Evolutionary conservation across 2,888 invertebrate genomes (phyloP), one percentile per base, ranked within the genome.

Genomic region (Selenia dentaria): DNA sequence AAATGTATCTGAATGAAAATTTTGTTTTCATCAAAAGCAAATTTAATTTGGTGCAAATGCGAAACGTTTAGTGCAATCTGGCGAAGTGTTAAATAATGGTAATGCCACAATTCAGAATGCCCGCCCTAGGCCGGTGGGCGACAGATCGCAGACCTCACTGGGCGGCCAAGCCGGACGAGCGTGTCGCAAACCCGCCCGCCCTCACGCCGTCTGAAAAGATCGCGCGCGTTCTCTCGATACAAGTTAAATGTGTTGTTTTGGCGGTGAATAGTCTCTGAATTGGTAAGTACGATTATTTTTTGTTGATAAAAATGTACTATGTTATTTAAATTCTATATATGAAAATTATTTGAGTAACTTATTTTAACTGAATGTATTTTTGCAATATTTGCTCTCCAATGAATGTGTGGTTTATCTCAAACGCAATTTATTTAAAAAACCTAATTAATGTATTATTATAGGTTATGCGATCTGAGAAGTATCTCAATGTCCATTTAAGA

Each of bases 201-300:
- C 44, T 51, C 41, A 1, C 1, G 0, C 43, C 71, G 73, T 75
- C 79, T 77, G 68, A 67, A 69, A 79, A 82, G 76, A 82, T 80
- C 32, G 24, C 18, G 26, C 26, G 16, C 1, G 16, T 4, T 16
- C 4, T 16, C 36, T 29, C 57, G 54, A 44, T 47, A 29, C 54
- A 34, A 39, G 47, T 49, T 53, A n/a, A 8, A n/a, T 14, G 58
- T 59, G 58, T 45, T 54, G 54, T 54, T 33, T 27, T 37, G 8
- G 14, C 9, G 12, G 12, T 20, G 8, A 9, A 25, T 28, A 45
- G 43, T 45, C n/a, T n/a, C n/a, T n/a, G 32, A 33, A 9, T 20
- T 25, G 32, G 33, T 33, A 13, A 37, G 46, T 28, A 27, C 27
- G 4, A 18, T 18, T 18, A 6, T 18, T 18, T 18, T 18, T 18